Percentiles rank a stretch among this genome's conserved stretches.
phyloP scores from a whole-genome alignment of 2,888 invertebrate genomes.

The Trissolcus japonicus region DNA sequence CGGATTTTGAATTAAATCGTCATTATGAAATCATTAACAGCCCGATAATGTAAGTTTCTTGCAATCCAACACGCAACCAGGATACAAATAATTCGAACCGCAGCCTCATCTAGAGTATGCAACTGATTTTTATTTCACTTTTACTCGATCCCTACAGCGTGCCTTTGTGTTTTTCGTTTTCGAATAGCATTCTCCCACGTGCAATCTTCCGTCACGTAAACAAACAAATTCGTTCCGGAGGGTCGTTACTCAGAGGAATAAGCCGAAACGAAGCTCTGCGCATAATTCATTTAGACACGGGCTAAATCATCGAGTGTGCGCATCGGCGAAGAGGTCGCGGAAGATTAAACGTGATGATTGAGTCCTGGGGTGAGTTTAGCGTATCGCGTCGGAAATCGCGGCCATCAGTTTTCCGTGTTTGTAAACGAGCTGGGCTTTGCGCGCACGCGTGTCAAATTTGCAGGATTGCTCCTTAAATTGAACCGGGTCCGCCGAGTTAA shows the following conservation, averaged over 20 bases:
- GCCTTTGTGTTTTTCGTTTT: too few relatives aligned
- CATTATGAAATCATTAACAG: conserved; percentile 28
- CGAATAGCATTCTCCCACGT: not conserved
- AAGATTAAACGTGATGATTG: conserved; percentile 25
- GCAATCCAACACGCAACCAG: conserved; percentile 7
- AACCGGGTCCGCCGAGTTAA: conserved; percentile 8
- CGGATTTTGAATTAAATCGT: conserved; percentile 9
- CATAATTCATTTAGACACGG: conserved; percentile 21
- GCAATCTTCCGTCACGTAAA: not conserved
- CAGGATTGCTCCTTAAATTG: not conserved
- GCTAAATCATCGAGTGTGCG: conserved; percentile 27
- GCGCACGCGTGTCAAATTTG: not conserved
- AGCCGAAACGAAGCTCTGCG: conserved; percentile 14
- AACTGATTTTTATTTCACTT: conserved; percentile 28
- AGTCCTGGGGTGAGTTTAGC: conserved; percentile 5
- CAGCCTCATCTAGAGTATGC: conserved; percentile 19
- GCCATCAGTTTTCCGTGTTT: too few relatives aligned
- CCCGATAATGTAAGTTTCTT: conserved; percentile 10
- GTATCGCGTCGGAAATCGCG: conserved; percentile 2
- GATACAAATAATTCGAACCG: conserved; percentile 26
- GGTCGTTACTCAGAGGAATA: not conserved
- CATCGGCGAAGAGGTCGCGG: not conserved
- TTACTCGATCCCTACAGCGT: not conserved
- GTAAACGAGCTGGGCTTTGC: too few relatives aligned
- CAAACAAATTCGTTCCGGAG: conserved; percentile 9